Evolutionary conservation across 2,113 vertebrate species (phyloP), one percentile per base, ranked within the genome.

Genomic region (Serinus canaria): DNA sequence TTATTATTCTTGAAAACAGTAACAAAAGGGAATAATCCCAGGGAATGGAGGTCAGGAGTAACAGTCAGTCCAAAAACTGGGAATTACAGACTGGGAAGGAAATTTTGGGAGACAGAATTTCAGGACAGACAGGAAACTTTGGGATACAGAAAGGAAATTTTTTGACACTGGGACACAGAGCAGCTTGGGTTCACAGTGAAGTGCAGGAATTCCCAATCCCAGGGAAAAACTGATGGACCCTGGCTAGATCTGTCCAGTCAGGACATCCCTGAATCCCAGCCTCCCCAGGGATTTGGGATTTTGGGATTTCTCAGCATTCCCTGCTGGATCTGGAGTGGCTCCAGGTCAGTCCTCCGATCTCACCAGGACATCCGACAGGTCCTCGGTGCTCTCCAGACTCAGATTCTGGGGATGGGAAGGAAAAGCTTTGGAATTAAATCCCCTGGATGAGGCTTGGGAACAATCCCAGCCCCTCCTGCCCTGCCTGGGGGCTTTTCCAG

Each of bases 331-430:
- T 15, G 13, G 47, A 62, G 78, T 3, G 23, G 56, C 22, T 25
- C 56, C 10, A 10, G 20, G 3, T 97, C 90, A 97, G 24, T 78
- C 19, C 7, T 7, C 97, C 53, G 97, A 97, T 31, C 15, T 88
- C 91, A 98, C 98, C 2, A 97, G 22, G 58, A 98, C 33, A 13
- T 98, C 98, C 1, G 98, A 97, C 31, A 98, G 95, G 67, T 98
- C 98, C 79, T 97, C 69, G 1, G 70, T 92, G 64, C 96, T 92
- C 91, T 98, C 89, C 78, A 98, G 95, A 67, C 49, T 91, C 86
- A 98, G 93, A n/a, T 98, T 98, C 98, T 98, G 87, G 70, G 89
- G 67, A 86, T 3, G 74, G 2, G 21, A 70, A 35, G 80, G 31
- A 15, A 82, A 94, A 63, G 23, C 3, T 35, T 20, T 28, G 69